Conservation (phyloP, 2,113 vertebrate species). For the Rissa tridactyla region DNA sequence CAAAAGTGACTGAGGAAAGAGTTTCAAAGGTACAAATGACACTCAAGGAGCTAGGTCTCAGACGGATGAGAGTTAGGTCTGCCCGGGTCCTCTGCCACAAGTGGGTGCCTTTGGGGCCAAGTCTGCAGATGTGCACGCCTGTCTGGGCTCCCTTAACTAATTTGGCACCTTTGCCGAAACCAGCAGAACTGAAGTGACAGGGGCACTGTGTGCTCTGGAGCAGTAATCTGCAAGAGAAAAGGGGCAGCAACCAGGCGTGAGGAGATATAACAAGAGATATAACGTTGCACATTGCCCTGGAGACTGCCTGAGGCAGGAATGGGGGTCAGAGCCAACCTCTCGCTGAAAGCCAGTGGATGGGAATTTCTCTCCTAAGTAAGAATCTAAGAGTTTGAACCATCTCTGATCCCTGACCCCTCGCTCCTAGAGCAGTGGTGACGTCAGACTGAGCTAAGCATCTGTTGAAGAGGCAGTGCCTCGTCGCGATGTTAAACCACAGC, state of each 20-base stretch:
- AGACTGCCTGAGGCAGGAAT: not conserved
- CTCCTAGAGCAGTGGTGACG: not conserved
- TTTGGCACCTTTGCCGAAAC: not conserved
- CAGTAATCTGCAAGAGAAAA: not conserved
- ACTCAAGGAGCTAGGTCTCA: not conserved
- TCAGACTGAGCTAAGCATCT: not conserved
- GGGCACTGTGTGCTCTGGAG: not conserved
- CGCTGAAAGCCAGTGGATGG: not conserved
- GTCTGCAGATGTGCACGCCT: too few relatives aligned
- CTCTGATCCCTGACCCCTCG: not conserved
- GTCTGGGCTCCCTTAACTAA: not conserved
- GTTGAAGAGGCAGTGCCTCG: not conserved
- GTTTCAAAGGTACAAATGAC: not conserved
- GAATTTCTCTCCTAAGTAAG: not conserved
- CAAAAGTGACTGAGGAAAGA: not conserved
- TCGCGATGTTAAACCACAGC: not conserved
- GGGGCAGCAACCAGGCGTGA: not conserved
- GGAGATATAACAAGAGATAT: fast-evolving
- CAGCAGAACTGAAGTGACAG: not conserved
- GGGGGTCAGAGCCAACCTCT: not conserved
- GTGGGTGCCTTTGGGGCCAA: not conserved
- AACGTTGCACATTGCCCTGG: not conserved
- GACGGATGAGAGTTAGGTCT: not conserved
- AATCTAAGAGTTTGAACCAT: not conserved
- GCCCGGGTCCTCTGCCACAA: not conserved